Base-by-base conservation (phyloP, 2,113 vertebrate species). In the Laterallus jamaicensis region DNA sequence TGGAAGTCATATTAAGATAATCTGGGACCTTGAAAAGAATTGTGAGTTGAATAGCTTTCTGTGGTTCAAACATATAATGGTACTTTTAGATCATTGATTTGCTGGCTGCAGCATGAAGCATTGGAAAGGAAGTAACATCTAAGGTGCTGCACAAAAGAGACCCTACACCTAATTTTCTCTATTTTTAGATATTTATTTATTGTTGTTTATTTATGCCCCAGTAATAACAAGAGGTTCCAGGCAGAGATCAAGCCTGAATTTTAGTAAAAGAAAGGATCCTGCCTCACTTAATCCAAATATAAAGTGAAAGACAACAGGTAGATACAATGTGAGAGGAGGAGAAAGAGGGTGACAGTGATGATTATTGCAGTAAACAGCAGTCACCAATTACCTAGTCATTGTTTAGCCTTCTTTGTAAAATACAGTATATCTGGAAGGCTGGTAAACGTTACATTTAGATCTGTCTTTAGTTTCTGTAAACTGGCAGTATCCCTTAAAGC, bases 351-450 rank as follows among this genome's bases (percentile, higher is more conserved):
- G 75, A 66, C 79, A 88, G 35, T 82, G 71, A 83, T 21, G 52
- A 74, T 92, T 95, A 85, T 60, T 88, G 28, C 37, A 80, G 21
- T 79, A 94, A 94, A 87, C 24, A 91, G n/a, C 28, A 79, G 50
- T 74, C 70, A 82, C 55, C 55, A 88, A 77, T 90, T 94, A 86
- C 35, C 19, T 70, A 76, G 70, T 42, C 28, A 59, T 35, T 80
- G 40, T 86, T 85, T 82, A 77, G 32, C 44, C 16, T 76, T 39
- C 66, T 76, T 90, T 82, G 32, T 49, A 94, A 93, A 89, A 94
- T 67, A 62, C 3, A 80, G 22, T 63, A 58, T 19, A 76, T 50
- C 40, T 88, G 22, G 25, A 93, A 93, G n/a, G 47, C 28, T 83
- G 22, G 7, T 70, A 86, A 81, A 59, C 3, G 1, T 54, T 80